Evolutionary conservation across 2,888 invertebrate genomes (phyloP).

Genomic region (Agrochola lychnidis): DNA sequence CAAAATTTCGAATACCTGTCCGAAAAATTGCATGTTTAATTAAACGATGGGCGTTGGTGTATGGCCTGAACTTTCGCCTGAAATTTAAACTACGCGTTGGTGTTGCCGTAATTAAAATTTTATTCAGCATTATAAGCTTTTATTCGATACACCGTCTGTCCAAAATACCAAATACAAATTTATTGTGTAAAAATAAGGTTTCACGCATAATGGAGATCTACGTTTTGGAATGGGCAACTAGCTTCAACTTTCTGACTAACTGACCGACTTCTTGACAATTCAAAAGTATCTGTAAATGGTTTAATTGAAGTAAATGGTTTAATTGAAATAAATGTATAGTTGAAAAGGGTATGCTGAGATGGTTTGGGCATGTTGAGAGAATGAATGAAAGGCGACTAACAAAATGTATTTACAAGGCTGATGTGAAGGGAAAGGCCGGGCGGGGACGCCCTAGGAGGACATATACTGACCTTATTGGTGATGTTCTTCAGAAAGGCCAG

Average conservation of each 20-base stretch:
- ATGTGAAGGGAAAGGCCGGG: too few relatives aligned
- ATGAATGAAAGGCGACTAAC: too few relatives aligned
- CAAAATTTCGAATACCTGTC: background rate
- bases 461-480: too few relatives aligned
- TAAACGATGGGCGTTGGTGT: background rate
- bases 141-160: background rate
- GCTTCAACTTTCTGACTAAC: background rate
- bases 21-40: background rate
- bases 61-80: background rate
- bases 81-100: background rate
- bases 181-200: background rate
- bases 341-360: too few relatives aligned
- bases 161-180: background rate
- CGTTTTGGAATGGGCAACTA: background rate
- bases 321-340: too few relatives aligned
- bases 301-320: background rate
- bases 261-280: background rate
- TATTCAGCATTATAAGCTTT: background rate
- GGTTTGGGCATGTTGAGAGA: too few relatives aligned
- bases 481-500: too few relatives aligned
- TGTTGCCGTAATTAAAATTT: constrained; percentile 1
- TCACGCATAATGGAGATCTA: background rate
- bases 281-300: background rate
- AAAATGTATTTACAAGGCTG: too few relatives aligned
- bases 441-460: too few relatives aligned